Evolutionary conservation across 2,888 invertebrate species (phyloP), one percentile per base, ranked within the genome.

Genomic region (Dasysyrphus albostriatus): DNA sequence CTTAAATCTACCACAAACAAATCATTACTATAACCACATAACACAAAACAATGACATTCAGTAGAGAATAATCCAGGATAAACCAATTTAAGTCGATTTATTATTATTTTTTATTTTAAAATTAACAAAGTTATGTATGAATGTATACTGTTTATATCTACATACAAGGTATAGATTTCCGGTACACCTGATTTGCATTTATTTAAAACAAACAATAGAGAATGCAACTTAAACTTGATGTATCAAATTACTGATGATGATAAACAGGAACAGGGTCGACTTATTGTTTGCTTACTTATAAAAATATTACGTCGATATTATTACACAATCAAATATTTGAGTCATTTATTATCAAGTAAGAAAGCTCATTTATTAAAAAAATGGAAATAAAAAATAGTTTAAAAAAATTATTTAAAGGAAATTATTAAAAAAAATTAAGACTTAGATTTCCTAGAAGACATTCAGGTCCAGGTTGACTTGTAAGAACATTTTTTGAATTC

Each of bases 101-200:
- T 10, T 54, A 32, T 14, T 65, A 24, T 58, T 65, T 32, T 54
- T 34, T 44, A 14, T 34, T 19, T 12, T 59, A 65, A 58, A 83
- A 77, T 16, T 58, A 47, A 34, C 19, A 16, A 70, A 63, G 49
- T 16, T 54, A 10, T 61, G 19, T 10, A 16, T 6, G 3, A 9
- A 16, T 42, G 24, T 24, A 24, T 24, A 24, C 3, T 24, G 24
- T 24, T 24, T 24, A 24, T 12, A n/a, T n/a, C n/a, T n/a, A 14
- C 29, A 61, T 9, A 24, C 3, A 5, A 42, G 39, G 70, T 77
- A 54, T 67, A 32, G 42, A 59, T 54, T 84, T 84, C 80, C 76
- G 72, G 65, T 76, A 61, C 84, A 84, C 65, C 75, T 79, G 83
- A 44, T 75, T 74, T 74, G 73, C 61, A 74, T 74, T 61, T 47